These are phyloP conservation scores for Oligia latruncula DNA, from an alignment of 2,888 invertebrate genomes.

Conservation along the genomic window DNA sequence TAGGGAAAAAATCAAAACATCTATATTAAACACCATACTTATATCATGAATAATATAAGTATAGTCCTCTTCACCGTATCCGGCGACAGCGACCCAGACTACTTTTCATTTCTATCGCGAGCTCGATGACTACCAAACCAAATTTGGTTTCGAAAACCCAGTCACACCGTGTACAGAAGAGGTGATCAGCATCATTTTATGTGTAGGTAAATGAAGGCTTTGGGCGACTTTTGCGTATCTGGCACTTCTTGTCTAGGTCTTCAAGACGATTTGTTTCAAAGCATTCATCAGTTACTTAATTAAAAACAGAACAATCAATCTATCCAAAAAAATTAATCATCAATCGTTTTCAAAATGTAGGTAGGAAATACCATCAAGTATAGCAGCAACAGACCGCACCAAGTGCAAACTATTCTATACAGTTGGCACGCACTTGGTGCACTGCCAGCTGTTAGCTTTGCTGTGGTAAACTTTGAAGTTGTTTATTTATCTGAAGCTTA, in stretches of 20 bases:
- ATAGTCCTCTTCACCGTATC: too few relatives aligned
- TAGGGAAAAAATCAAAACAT: not conserved
- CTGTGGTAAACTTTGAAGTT: not conserved
- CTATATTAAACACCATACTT: not conserved
- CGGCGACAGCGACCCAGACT: too few relatives aligned
- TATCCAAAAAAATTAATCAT: not conserved
- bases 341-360: not conserved
- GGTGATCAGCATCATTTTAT: not conserved
- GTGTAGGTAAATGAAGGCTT: not conserved
- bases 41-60: not conserved
- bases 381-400: not conserved
- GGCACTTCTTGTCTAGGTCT: not conserved
- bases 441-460: not conserved
- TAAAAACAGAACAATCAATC: not conserved
- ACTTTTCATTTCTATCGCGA: too few relatives aligned
- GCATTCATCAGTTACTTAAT: not conserved
- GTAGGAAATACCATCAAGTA: not conserved
- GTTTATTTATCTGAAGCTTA: not conserved
- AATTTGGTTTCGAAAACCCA: not conserved
- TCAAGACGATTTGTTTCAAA: not conserved
- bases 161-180: not conserved
- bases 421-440: not conserved
- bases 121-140: too few relatives aligned
- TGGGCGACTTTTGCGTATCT: too few relatives aligned
- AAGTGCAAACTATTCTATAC: not conserved